Conservation (phyloP, 2,113 vertebrate genomes). For the Silurus glanis region DNA sequence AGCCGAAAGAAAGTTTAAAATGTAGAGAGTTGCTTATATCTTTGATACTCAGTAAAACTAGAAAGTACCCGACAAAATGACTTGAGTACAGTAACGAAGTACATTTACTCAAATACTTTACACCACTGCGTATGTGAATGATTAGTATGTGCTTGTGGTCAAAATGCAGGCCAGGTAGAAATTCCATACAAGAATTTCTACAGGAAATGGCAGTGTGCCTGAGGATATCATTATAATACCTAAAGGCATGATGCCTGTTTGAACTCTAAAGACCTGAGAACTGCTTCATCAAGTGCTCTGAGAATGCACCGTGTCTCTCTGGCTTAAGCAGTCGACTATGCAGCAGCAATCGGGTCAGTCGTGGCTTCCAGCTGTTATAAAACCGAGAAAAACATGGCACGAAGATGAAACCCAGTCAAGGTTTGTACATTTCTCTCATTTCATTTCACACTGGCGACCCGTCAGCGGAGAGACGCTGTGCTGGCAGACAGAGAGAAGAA, state of each 20-base stretch:
- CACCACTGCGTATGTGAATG: background rate
- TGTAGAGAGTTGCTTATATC: too few relatives aligned
- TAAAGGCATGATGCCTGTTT: background rate
- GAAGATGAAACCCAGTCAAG: constrained; percentile 18
- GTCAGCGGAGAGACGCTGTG: background rate
- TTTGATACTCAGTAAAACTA: too few relatives aligned
- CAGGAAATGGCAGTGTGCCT: background rate
- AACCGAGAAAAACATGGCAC: background rate
- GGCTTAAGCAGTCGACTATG: constrained; percentile 1
- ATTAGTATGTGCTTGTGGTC: too few relatives aligned
- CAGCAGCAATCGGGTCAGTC: background rate
- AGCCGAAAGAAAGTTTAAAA: too few relatives aligned
- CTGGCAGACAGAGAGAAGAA: constrained; percentile 8
- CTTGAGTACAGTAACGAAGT: too few relatives aligned
- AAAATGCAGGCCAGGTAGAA: background rate
- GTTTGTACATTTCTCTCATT: constrained; percentile 4
- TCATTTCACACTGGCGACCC: constrained; percentile 17
- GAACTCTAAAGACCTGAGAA: background rate
- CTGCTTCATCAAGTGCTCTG: background rate
- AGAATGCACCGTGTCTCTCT: background rate
- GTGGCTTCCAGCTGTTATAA: background rate
- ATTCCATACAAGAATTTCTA: too few relatives aligned
- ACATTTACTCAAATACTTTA: too few relatives aligned
- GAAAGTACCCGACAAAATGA: too few relatives aligned
- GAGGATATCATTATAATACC: background rate